These are phyloP conservation scores for Thaleichthys pacificus DNA, from an alignment of 2,797 vertebrate species.

Conservation along the genomic window DNA sequence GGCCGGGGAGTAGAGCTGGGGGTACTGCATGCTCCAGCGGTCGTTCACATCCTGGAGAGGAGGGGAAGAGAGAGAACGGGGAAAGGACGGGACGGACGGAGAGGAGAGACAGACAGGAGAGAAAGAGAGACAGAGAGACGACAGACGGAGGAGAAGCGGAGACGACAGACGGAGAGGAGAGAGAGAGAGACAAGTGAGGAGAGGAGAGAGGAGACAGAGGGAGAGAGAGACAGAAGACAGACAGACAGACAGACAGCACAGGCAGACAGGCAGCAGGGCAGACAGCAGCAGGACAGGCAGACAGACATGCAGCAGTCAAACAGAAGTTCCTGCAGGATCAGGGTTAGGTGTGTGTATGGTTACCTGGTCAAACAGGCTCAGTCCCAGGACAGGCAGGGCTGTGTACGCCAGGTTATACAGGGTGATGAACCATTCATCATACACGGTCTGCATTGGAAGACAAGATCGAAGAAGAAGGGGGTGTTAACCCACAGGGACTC, in stretches of 20 bases:
- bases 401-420: slow-evolving; percentile 93
- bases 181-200: background rate
- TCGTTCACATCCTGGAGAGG: slow-evolving; percentile 87
- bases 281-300: background rate
- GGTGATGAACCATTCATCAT: slow-evolving; percentile 93
- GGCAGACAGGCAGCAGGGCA: background rate
- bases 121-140: background rate
- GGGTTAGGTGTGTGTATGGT: background rate
- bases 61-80: background rate
- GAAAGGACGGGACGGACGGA: background rate
- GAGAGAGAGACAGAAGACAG: background rate
- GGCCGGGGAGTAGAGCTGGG: slow-evolving; percentile 89
- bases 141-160: too few species aligned
- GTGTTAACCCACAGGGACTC: background rate
- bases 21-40: slow-evolving; percentile 87
- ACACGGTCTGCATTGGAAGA: slow-evolving; percentile 79
- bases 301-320: background rate
- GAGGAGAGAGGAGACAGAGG: background rate
- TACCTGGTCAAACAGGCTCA: slow-evolving; percentile 97
- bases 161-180: background rate
- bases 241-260: background rate
- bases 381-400: slow-evolving; percentile 86
- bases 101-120: background rate
- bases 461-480: too few species aligned
- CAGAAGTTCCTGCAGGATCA: background rate